Conservation (phyloP, 2,113 vertebrate species). For the Syrmaticus mikado region DNA sequence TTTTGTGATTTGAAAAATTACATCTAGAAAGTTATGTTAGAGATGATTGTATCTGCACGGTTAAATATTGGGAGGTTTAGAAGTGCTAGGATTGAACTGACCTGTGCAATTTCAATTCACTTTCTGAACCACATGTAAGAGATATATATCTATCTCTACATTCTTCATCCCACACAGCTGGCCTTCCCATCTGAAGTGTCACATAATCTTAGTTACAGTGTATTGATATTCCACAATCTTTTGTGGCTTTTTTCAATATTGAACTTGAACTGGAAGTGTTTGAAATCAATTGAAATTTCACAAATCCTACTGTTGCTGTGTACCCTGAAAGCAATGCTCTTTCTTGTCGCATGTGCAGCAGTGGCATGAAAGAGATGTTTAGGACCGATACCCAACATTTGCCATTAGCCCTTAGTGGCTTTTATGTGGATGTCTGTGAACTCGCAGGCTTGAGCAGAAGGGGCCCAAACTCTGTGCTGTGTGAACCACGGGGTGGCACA, state of each 20-base stretch:
- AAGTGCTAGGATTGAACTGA: background rate
- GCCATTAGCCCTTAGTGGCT: background rate
- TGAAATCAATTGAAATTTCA: background rate
- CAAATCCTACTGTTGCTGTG: background rate
- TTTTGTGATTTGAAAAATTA: background rate
- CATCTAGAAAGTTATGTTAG: background rate
- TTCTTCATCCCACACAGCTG: background rate
- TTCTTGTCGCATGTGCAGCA: background rate
- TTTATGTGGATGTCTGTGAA: background rate
- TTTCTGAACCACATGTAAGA: background rate
- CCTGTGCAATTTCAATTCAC: background rate
- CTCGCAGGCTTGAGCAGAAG: rapidly evolving
- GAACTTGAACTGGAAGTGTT: background rate
- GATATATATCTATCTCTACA: background rate
- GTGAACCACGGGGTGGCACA: background rate
- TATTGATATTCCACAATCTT: background rate
- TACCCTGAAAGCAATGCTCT: background rate
- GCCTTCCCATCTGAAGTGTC: background rate
- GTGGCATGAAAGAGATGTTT: background rate
- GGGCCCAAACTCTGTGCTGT: background rate
- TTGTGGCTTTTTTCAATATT: background rate
- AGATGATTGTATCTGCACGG: background rate
- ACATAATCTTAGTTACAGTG: rapidly evolving
- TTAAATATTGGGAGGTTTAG: background rate
- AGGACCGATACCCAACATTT: background rate